Evolutionary conservation across 2,888 invertebrate species (phyloP).

Genomic region (Patella depressa): DNA sequence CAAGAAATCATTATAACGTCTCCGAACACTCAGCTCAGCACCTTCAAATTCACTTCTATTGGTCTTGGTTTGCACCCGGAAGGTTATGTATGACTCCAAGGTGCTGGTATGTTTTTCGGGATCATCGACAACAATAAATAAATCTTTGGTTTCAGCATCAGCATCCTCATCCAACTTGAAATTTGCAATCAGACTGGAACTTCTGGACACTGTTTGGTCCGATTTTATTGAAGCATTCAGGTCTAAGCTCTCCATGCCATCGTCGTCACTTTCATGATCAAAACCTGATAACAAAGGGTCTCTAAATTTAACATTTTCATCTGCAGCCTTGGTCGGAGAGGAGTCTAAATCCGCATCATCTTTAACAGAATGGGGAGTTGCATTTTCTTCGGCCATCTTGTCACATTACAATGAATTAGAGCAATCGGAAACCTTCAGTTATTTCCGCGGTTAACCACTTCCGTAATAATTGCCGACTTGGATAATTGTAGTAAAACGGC

Average conservation of each 20-base stretch:
- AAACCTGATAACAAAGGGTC: conserved; percentile 61
- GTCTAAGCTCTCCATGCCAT: conserved; percentile 63
- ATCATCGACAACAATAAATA: conserved; percentile 80
- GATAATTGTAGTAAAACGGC: too few species aligned
- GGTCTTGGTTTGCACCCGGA: conserved; percentile 79
- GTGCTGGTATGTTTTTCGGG: conserved; percentile 82
- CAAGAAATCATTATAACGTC: conserved; percentile 82
- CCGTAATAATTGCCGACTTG: too few species aligned
- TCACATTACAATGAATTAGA: too few species aligned
- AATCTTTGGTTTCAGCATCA: conserved; percentile 72
- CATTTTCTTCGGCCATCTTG: too few species aligned
- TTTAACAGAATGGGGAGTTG: too few species aligned
- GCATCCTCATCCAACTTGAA: conserved; percentile 62
- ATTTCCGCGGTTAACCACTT: too few species aligned
- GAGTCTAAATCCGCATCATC: background rate
- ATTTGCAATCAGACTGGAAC: conserved; percentile 64
- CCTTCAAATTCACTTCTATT: conserved; percentile 78
- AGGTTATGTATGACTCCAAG: conserved; percentile 81
- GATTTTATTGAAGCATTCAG: conserved; percentile 63
- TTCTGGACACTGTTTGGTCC: conserved; percentile 59
- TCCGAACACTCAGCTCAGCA: conserved; percentile 78
- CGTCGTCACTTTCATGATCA: conserved; percentile 60
- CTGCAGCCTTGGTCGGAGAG: conserved; percentile 28
- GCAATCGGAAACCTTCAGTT: too few species aligned
- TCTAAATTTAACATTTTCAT: conserved; percentile 54